Evolutionary conservation across 2,797 vertebrate species (phyloP), one percentile per base, ranked within the genome.

Genomic region (Chelon labrosus): DNA sequence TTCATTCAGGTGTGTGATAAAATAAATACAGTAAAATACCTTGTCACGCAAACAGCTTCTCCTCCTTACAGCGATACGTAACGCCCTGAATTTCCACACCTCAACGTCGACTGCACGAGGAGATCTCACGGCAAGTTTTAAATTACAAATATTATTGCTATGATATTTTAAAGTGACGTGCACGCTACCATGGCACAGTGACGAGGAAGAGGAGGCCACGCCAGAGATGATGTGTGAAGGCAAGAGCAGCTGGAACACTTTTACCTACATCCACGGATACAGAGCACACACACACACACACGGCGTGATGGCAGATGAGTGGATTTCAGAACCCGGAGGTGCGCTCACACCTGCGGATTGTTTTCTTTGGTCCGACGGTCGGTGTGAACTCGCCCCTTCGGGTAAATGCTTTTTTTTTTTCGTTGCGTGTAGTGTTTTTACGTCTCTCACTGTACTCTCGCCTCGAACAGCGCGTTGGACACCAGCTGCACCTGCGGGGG

Each of bases 401-500:
- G 50, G 2, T 54, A 22, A 61, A 65, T 14, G 37, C 55, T 10
- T 27, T 27, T 11, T 7, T 5, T 3, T 14, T 4, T 14, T 42
- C 39, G 13, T 42, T 16, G 44, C 38, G 39, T 50, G 35, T 38
- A 25, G 20, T n/a, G 50, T 66, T 14, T 7, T 20, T 39, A 10
- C 22, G 52, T 55, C 41, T 44, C 47, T 94, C 82, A 97, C 74
- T 96, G 95, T 0, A 92, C 94, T 47, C 73, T 90, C 0, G 94
- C 94, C 82, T 96, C 95, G 50, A 95, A 52, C 16, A 95, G 85
- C 27, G 93, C 52, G 1, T 67, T 79, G 71, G 95, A 22, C 41
- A 94, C 0, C n/a, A 94, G 80, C 1, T 85, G 91, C 22, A 89
- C 53, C 2, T 86, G 93, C 0, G 73, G 22, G 0, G 73, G 22